Evolutionary conservation across 2,113 vertebrate genomes (phyloP), one percentile per base, ranked within the genome.

Genomic region (Gila orcuttii): DNA sequence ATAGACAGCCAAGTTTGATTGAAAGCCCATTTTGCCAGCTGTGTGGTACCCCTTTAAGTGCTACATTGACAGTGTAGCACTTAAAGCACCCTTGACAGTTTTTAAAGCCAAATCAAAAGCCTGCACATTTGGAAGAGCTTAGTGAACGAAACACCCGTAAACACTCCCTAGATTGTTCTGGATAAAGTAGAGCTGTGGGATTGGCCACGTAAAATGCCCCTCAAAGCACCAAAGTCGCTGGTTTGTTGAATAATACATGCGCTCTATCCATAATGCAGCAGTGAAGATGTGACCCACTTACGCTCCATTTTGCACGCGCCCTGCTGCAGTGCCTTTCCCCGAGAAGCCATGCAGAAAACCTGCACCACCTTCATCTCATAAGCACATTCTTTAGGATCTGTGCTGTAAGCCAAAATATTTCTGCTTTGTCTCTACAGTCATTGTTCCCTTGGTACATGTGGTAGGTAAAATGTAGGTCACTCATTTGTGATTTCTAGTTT

Each of bases 391-490:
- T 68, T 82, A 82, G 50, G 39, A 66, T 68, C 62, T 23, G 13
- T 21, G 60, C 59, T 47, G 59, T 23, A 28, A 25, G 79, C 25
- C 60, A 50, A 81, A 28, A 81, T 21, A 47, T 25, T 66, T 17
- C 66, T 2, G n/a, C 8, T 25, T n/a, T 12, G 62, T 88, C 50
- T 84, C 73, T 69, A 31, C 79, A 55, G 15, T 76, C 45, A 52
- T 50, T 52, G 74, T 33, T 55, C 74, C 21, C 68, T 71, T 39
- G 19, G 68, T 39, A 23, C 2, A 47, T 83, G 21, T n/a, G 25
- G 68, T 10, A 62, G 36, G 23, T 66, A 47, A 28, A 86, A 92
- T 93, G 88, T 93, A 92, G 92, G 93, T 93, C 92, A 93, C 9
- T 82, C 9, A 2, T 73, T 59, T 28, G 81, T 47, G 89, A 10